A percentile compares a stretch with the other conserved stretches of the same genome.
Evolutionary conservation across 2,113 vertebrate species (phyloP).

Genomic region (Dasyprocta punctata): DNA sequence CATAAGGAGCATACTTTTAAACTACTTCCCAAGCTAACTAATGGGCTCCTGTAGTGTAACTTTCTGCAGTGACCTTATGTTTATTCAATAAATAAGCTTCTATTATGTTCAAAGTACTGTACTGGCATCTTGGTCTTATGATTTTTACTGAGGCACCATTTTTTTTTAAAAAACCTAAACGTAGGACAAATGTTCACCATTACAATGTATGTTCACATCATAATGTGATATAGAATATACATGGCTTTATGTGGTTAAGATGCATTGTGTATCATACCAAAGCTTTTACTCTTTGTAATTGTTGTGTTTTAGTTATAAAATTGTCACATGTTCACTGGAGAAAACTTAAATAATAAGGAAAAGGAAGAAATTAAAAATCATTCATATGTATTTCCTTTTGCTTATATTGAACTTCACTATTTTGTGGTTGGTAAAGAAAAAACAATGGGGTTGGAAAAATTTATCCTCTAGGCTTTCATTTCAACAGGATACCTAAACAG

Average conservation of each 20-base stretch:
- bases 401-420: background rate
- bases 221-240: background rate
- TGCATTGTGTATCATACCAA: background rate
- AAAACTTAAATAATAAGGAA: constrained; percentile 17
- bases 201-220: background rate
- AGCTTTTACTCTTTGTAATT: background rate
- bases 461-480: background rate
- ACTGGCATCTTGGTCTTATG: background rate
- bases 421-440: background rate
- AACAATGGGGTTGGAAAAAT: background rate
- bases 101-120: background rate
- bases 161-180: background rate
- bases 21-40: constrained; percentile 34
- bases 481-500: background rate
- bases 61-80: constrained; percentile 42
- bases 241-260: background rate
- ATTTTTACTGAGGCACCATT: background rate
- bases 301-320: constrained; percentile 17
- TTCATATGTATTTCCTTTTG: background rate
- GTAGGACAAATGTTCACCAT: background rate
- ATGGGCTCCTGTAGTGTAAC: background rate
- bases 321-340: background rate
- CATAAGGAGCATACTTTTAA: constrained; percentile 16
- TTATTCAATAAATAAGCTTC: constrained; percentile 25
- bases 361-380: constrained; percentile 44